phyloP scores from a whole-genome alignment of 2,888 invertebrate species.

The Diabrotica balteata region DNA sequence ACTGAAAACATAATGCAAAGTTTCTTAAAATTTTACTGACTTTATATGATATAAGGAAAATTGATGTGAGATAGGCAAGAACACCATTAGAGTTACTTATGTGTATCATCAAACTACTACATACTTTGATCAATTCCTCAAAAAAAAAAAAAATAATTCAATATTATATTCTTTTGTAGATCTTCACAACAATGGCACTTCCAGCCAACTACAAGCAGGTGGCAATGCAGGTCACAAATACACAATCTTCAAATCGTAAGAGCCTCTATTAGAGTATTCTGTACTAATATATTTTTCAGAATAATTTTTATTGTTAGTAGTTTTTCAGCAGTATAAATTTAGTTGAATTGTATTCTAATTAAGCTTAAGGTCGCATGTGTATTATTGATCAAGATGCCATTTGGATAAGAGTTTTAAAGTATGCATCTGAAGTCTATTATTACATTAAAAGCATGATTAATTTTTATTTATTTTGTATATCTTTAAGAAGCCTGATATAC shows the following conservation, averaged over 20 bases:
- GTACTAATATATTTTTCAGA: constrained; percentile 23
- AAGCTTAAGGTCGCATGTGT: constrained; percentile 53
- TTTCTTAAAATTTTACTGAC: no score
- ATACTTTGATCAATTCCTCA: no score
- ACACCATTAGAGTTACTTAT: no score
- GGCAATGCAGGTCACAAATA: constrained; percentile 76
- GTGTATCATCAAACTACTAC: no score
- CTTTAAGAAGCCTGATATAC: constrained; percentile 40
- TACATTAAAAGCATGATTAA: constrained; percentile 44
- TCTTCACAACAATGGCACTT: constrained; percentile 71
- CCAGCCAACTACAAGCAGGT: constrained; percentile 86
- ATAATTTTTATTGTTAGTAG: constrained; percentile 30
- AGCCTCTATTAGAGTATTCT: constrained; percentile 29
- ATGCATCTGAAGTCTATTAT: constrained; percentile 36
- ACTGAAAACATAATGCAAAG: no score
- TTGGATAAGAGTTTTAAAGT: constrained; percentile 36
- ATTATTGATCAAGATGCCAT: constrained; percentile 42
- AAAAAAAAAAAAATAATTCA: no score
- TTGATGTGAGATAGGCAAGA: no score
- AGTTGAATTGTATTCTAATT: constrained; percentile 41
- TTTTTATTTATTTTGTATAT: constrained; percentile 36
- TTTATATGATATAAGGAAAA: no score
- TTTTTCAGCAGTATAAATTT: constrained; percentile 35
- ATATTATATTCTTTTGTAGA: constrained; percentile 10
- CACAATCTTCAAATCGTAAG: constrained; percentile 77